Evolutionary conservation across 2,888 invertebrate species (phyloP), one percentile per base, ranked within the genome.

Genomic region (Griposia aprilina): DNA sequence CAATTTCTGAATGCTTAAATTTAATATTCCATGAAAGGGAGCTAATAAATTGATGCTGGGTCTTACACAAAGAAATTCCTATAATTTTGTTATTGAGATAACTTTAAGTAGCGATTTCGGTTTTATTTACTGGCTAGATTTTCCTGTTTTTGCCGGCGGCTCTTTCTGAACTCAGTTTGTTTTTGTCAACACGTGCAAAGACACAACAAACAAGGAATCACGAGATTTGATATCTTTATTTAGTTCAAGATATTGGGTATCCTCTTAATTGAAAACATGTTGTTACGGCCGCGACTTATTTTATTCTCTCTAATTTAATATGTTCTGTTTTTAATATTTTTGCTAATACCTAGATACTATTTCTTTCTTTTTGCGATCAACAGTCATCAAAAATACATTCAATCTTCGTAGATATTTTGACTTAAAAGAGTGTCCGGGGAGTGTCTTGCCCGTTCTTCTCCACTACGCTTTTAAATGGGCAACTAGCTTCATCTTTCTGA

Each of bases 1-100:
- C 63, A 81, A 85, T 85, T 85, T 74, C 17, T 48, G 26, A 41
- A 55, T 36, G 63, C n/a, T 57, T 60, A 57, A 74, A 85, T 82
- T 63, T 48, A 86, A 82, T 82, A 60, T 63, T 36, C 26, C 17
- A 23, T 70, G 70, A 82, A 86, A 75, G 30, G 17, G 6, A 68
- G 20, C 30, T 15, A 45, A 41, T 55, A 66, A 65, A 75, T 75
- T 59, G 57, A 66, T 23, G 13, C 13, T n/a, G n/a, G 6, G 45
- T 17, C 23, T 59, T 41, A 41, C n/a, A 59, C 57, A 59, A 65
- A 26, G 41, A 62, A 70, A 78, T 66, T 48, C 36, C 48, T 69
- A 57, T 41, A 76, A 76, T 59, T 63, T 59, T 60, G 26, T 63
- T 59, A 23, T 30, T 30, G 20, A 85, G 59, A 65, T 36, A 52